A percentile compares a stretch with the other conserved stretches of the same genome.
phyloP scores from a whole-genome alignment of 2,797 vertebrate species.

The Spinibarbus caldwelli region DNA sequence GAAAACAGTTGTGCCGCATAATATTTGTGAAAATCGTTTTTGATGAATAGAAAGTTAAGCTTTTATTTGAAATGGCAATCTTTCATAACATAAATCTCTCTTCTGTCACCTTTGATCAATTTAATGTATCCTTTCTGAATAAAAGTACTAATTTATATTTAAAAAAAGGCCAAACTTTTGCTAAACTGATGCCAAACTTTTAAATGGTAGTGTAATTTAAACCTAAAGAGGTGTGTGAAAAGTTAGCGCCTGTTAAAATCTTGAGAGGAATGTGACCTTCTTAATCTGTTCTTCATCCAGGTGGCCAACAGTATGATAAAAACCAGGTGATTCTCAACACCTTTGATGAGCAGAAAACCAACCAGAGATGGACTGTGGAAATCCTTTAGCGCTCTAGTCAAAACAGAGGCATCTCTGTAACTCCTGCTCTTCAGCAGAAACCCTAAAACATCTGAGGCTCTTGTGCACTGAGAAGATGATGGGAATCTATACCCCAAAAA shows the following conservation, averaged over 20 bases:
- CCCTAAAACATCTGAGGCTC: not conserved
- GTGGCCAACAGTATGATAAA: constrained; percentile 89
- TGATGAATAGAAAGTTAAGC: not conserved
- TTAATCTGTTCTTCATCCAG: constrained; percentile 70
- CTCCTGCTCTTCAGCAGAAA: not conserved
- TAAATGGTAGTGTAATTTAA: not conserved
- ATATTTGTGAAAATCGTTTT: no score
- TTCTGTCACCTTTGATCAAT: not conserved
- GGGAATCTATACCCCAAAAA: not conserved
- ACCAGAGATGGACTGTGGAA: constrained; percentile 87
- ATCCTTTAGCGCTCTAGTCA: constrained; percentile 75
- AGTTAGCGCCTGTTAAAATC: not conserved
- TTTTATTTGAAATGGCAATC: not conserved
- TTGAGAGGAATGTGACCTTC: not conserved
- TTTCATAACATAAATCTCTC: not conserved
- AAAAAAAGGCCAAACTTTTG: no score
- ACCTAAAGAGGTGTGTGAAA: no score
- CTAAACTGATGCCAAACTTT: not conserved
- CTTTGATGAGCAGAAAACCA: constrained; percentile 78
- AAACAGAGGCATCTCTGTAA: not conserved
- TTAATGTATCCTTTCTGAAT: not conserved
- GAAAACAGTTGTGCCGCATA: no score
- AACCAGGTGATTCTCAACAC: constrained; percentile 89
- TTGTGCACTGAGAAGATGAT: not conserved
- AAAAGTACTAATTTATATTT: not conserved